Evolutionary conservation across 1,140 invertebrate species (phyloP), one percentile per base, ranked within the genome.

Genomic region (Drosophila persimilis): DNA sequence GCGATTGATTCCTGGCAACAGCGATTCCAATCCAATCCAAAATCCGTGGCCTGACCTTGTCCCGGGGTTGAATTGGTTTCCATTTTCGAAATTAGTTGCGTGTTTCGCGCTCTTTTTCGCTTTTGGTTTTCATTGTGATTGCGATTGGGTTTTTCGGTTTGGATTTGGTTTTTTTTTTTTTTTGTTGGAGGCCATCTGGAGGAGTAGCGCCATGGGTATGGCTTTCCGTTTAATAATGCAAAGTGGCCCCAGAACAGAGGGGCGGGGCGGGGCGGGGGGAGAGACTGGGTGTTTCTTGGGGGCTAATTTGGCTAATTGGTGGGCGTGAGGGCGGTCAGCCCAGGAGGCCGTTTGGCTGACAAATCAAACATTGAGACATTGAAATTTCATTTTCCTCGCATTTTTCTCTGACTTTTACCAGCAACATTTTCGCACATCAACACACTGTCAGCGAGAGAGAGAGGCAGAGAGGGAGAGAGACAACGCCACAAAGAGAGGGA

Each of bases 301-400:
- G 41, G 52, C 73, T 77, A 86, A 86, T 85, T 85, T 85, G 64
- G 58, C 77, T 85, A 80, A 85, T 85, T 86, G 81, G 62, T 41
- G 24, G 35, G 35, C 35, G 35, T 9, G 9, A 0, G 15, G 15
- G 35, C 35, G 0, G 29, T 3, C 8, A 7, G 2, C 8, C 8
- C 5, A 4, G 24, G 24, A 9, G 31, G 8, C 31, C 8, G 8
- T 31, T 31, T 31, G 31, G 41, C 58, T 50, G 62, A 46, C 57
- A 73, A 73, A 77, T 62, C 53, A 62, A 59, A 41, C 26, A 79
- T 48, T 57, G 22, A 59, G 53, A 78, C 54, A 54, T 61, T 54
- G 43, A 71, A 57, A 50, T 47, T 62, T 75, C 62, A 39, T 50
- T 26, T 29, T 39, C 3, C 35, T 13, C 35, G 35, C 31, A 11